A percentile compares a stretch with the other conserved stretches of the same genome.
These are phyloP conservation scores for Leptopilina boulardi DNA, from an alignment of 1,140 invertebrate species.

Conservation along the genomic window DNA sequence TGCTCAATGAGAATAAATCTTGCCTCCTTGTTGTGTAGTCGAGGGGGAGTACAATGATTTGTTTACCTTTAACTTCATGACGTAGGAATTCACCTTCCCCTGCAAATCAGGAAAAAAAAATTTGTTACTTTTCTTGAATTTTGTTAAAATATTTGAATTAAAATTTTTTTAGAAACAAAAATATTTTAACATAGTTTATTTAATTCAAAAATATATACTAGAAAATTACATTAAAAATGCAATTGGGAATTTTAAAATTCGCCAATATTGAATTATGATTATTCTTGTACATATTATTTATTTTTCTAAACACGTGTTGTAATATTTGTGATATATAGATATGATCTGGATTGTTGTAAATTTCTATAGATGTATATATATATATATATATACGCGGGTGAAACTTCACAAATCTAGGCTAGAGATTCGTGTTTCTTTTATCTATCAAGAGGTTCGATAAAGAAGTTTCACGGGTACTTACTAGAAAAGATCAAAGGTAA, in stretches of 20 bases:
- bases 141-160: too few relatives aligned
- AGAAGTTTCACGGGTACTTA: constrained; percentile 13
- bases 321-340: neutral
- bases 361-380: neutral
- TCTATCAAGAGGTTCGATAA: constrained; percentile 13
- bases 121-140: too few relatives aligned
- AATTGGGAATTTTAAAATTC: too few relatives aligned
- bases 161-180: too few relatives aligned
- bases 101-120: neutral
- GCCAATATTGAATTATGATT: too few relatives aligned
- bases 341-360: neutral
- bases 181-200: too few relatives aligned
- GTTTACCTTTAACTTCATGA: constrained; percentile 9
- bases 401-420: constrained; percentile 6
- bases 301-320: neutral
- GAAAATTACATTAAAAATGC: too few relatives aligned
- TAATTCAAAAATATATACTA: too few relatives aligned
- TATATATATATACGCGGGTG: neutral
- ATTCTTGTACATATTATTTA: neutral
- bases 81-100: constrained; percentile 12
- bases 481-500: constrained; percentile 17
- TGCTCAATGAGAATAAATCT: constrained; percentile 17
- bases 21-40: constrained; percentile 4
- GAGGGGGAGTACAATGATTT: constrained; percentile 2
- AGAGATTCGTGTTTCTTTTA: constrained; percentile 14